Conservation (phyloP, 2,888 invertebrate genomes). For the Drosophila mercatorum region DNA sequence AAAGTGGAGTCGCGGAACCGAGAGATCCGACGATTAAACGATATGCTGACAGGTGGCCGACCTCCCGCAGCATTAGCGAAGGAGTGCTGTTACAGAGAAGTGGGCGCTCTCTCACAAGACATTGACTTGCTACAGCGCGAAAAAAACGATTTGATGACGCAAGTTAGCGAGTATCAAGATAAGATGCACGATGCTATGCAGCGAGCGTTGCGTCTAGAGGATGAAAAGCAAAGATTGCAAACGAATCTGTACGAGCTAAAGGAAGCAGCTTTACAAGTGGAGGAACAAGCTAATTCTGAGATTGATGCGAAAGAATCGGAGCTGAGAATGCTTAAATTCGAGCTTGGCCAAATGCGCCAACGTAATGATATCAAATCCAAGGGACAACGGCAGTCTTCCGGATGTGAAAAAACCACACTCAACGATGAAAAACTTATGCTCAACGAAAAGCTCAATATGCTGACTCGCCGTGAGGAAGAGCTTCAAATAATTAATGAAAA, state of each 20-base stretch:
- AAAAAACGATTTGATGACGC: slow-evolving; percentile 85
- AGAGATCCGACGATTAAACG: slow-evolving; percentile 89
- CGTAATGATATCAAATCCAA: slow-evolving; percentile 43
- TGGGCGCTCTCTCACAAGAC: slow-evolving; percentile 86
- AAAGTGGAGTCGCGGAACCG: slow-evolving; percentile 86
- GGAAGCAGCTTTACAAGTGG: slow-evolving; percentile 90
- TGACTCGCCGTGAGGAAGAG: slow-evolving; percentile 87
- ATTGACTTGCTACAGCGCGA: slow-evolving; percentile 87
- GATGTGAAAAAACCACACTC: slow-evolving; percentile 37
- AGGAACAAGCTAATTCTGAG: slow-evolving; percentile 90
- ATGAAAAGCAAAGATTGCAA: slow-evolving; percentile 89
- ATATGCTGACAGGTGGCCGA: slow-evolving; percentile 90
- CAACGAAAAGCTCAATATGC: slow-evolving; percentile 86
- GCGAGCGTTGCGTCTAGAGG: slow-evolving; percentile 89
- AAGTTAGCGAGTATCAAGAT: slow-evolving; percentile 80
- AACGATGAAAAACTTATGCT: slow-evolving; percentile 86
- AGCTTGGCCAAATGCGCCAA: slow-evolving; percentile 61
- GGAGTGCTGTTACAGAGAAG: slow-evolving; percentile 88
- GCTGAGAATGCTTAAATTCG: slow-evolving; percentile 80
- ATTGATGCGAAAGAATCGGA: slow-evolving; percentile 86
- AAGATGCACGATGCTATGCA: slow-evolving; percentile 91
- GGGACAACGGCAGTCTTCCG: slow-evolving; percentile 28
- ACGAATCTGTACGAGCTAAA: slow-evolving; percentile 90
- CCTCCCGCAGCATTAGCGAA: slow-evolving; percentile 87
- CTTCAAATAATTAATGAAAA: slow-evolving; percentile 85